A percentile compares a stretch with the other conserved stretches of the same genome.
These are phyloP conservation scores for Bolinopsis microptera DNA, from an alignment of 37 sponge, comb jelly and placozoan genomes.

Conservation along the genomic window DNA sequence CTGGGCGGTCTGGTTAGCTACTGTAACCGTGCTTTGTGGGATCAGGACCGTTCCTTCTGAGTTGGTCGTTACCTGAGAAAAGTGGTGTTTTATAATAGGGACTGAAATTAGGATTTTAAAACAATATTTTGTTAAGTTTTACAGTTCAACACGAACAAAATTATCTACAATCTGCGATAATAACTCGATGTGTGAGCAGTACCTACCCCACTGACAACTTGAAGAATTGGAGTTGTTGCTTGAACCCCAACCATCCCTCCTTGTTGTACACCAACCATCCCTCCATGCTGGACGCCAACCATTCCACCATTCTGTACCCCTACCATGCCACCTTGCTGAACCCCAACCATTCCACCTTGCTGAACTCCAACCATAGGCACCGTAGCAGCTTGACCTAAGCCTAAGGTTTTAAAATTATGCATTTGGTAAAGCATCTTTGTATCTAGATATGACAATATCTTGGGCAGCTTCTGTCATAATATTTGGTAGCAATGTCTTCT, in stretches of 20 bases:
- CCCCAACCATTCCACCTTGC: conserved; percentile 58
- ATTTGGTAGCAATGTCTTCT: too few relatives aligned
- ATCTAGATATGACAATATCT: too few relatives aligned
- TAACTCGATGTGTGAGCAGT: too few relatives aligned
- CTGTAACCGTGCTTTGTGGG: neutral
- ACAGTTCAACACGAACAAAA: too few relatives aligned
- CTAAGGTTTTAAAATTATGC: too few relatives aligned
- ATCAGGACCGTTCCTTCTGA: conserved; percentile 10
- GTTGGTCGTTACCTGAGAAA: neutral
- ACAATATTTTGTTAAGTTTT: too few relatives aligned
- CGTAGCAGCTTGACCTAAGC: neutral
- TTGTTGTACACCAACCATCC: conserved; percentile 15
- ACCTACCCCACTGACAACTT: neutral
- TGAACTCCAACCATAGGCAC: neutral
- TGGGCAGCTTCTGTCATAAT: too few relatives aligned
- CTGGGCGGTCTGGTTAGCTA: neutral
- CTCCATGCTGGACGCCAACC: conserved; percentile 36
- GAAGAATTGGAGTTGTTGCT: neutral
- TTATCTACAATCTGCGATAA: too few relatives aligned
- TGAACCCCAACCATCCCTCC: conserved; percentile 58
- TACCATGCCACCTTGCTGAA: conserved; percentile 60
- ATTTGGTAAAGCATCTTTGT: too few relatives aligned
- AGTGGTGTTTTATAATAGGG: too few relatives aligned
- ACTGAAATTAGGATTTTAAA: too few relatives aligned
- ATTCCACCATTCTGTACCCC: conserved; percentile 53